These are phyloP conservation scores for Monodelphis domestica DNA, from an alignment of 2,797 vertebrate genomes.

Conservation along the genomic window DNA sequence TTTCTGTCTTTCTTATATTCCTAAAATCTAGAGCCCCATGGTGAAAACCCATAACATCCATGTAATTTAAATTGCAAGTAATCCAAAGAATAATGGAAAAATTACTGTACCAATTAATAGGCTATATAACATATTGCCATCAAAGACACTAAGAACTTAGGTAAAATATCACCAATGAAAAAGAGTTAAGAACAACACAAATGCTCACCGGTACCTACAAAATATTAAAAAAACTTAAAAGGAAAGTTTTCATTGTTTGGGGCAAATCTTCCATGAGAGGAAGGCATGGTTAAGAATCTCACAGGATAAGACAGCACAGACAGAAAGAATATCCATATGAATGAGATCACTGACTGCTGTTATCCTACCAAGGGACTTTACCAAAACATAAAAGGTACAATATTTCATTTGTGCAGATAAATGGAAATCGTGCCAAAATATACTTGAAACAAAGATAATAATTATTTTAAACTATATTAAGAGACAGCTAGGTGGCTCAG, in stretches of 20 bases:
- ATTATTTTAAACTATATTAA: constrained; percentile 49
- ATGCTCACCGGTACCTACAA: background rate
- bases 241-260: background rate
- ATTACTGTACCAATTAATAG: background rate
- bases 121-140: background rate
- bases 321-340: background rate
- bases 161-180: background rate
- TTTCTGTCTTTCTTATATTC: background rate
- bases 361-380: background rate
- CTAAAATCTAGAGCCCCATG: background rate
- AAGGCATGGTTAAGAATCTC: background rate
- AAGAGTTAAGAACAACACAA: background rate
- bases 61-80: background rate
- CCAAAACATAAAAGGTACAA: background rate
- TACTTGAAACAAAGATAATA: background rate
- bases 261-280: background rate
- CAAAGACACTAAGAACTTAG: background rate
- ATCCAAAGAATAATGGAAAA: background rate
- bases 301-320: background rate
- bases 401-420: constrained; percentile 14
- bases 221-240: background rate
- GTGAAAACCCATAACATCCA: background rate
- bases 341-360: background rate
- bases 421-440: constrained; percentile 50
- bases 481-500: no score